phyloP scores from a whole-genome alignment of 1,140 invertebrate species.

The Neuroterus valhalla region DNA sequence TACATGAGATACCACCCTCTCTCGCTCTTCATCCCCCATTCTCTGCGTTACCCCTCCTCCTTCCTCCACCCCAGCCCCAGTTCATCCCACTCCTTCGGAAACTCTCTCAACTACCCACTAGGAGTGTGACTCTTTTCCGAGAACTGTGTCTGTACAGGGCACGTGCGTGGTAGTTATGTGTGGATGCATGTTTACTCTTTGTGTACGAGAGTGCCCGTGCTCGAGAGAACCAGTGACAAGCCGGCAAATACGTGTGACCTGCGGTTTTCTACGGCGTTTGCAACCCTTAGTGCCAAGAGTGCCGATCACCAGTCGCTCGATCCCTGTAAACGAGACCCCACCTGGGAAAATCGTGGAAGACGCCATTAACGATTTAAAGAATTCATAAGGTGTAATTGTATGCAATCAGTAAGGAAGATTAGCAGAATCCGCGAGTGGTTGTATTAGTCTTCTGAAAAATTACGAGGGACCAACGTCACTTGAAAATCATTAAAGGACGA shows the following conservation, averaged over 20 bases:
- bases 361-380: conserved; percentile 24
- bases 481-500: no score
- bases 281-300: conserved; percentile 60
- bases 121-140: conserved; percentile 5
- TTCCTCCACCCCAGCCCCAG: conserved; percentile 40
- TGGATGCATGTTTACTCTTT: conserved; percentile 46
- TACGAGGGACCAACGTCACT: neutral
- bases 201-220: conserved; percentile 46
- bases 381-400: no score
- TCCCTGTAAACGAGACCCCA: conserved; percentile 45
- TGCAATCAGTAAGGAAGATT: no score
- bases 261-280: conserved; percentile 63
- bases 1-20: conserved; percentile 35
- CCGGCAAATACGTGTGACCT: conserved; percentile 60
- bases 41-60: conserved; percentile 44
- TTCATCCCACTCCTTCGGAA: conserved; percentile 15
- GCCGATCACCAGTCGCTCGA: conserved; percentile 57
- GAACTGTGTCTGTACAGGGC: conserved; percentile 1
- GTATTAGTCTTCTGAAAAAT: neutral
- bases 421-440: no score
- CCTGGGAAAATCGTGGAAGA: conserved; percentile 28
- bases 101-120: conserved; percentile 26
- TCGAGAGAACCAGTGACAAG: conserved; percentile 25
- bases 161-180: conserved; percentile 36
- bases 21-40: conserved; percentile 51